phyloP scores from a whole-genome alignment of 2,113 vertebrate genomes.

The Lipotes vexillifer region DNA sequence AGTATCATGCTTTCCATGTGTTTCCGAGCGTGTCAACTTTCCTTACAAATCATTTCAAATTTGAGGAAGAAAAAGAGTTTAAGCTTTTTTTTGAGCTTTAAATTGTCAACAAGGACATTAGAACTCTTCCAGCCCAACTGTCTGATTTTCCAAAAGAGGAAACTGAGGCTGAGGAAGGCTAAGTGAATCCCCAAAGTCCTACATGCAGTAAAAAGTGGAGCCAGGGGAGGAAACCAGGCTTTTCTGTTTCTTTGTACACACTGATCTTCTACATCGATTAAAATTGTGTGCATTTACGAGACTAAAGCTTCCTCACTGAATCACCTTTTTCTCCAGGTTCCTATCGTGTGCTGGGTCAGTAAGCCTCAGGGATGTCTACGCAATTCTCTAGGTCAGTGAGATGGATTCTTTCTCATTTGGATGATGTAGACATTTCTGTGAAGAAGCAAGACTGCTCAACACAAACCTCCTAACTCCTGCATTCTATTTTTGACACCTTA shows the following conservation, averaged over 20 bases:
- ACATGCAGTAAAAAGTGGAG: not conserved
- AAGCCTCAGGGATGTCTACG: not conserved
- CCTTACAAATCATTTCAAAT: conserved; percentile 20
- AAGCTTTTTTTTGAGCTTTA: not conserved
- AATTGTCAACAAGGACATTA: not conserved
- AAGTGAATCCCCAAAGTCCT: not conserved
- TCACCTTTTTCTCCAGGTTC: not conserved
- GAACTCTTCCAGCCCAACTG: not conserved
- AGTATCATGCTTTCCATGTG: not conserved
- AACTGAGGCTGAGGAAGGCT: not conserved
- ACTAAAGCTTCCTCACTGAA: not conserved
- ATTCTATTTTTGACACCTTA: conserved; percentile 37
- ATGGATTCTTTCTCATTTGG: not conserved
- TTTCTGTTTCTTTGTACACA: not conserved
- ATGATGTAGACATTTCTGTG: not conserved
- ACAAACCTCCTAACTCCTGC: not conserved
- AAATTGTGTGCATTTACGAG: not conserved
- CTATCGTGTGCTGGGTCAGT: not conserved
- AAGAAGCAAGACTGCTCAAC: not conserved
- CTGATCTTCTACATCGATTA: not conserved
- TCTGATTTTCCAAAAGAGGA: not conserved
- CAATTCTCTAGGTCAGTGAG: not conserved
- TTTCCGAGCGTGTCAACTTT: conserved; percentile 10
- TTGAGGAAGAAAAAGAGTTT: not conserved
- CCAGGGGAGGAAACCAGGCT: not conserved